Evolutionary conservation across 2,113 vertebrate genomes (phyloP).

Genomic region (Phycodurus eques): DNA sequence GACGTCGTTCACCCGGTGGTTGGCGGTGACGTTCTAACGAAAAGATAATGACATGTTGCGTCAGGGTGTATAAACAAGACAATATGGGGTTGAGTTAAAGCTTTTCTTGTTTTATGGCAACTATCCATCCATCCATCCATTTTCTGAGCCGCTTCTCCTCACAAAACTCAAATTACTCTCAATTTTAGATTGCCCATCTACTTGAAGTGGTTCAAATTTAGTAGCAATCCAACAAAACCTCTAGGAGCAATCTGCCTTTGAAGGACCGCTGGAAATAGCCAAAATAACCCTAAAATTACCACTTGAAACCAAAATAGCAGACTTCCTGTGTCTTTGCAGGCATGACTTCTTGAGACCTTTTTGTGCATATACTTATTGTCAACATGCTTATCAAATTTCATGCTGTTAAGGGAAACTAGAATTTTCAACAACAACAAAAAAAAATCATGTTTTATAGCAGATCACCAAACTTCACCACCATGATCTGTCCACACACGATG

Average conservation of each 20-base stretch:
- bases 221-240: background rate
- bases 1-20: constrained; percentile 92
- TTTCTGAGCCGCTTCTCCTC: too few species aligned
- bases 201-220: background rate
- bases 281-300: background rate
- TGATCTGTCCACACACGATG: too few species aligned
- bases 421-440: background rate
- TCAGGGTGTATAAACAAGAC: background rate
- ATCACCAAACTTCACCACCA: too few species aligned
- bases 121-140: background rate
- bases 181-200: background rate
- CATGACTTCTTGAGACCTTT: background rate
- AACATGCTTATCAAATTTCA: background rate
- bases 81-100: background rate
- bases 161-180: background rate
- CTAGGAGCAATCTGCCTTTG: background rate
- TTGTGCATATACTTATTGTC: background rate
- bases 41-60: background rate
- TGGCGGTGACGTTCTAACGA: constrained; percentile 88
- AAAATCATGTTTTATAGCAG: background rate
- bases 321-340: background rate
- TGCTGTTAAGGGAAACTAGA: background rate
- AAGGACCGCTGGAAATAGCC: too few species aligned
- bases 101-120: background rate
- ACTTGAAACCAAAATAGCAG: background rate